Evolutionary conservation across 1,140 invertebrate genomes (phyloP), one percentile per base, ranked within the genome.

Genomic region (Apis laboriosa): DNA sequence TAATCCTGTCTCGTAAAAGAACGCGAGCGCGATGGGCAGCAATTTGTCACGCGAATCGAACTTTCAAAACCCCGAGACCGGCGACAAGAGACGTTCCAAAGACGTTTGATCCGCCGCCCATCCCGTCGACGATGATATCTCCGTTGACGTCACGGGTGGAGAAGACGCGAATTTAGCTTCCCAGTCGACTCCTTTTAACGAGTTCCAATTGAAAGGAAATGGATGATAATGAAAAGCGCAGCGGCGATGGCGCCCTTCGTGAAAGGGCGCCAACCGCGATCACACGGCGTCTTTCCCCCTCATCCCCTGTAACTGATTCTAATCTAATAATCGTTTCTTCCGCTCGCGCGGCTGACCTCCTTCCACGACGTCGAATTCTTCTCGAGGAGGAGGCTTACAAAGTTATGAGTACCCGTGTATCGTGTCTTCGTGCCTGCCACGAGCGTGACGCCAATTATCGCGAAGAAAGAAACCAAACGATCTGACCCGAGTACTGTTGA

Each of bases 141-240:
- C 66, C 21, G 53, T 51, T 67, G 79, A 79, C 66, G 79, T 83
- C 84, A 86, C 15, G 28, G n/a, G 55, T 7, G 34, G 5, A 73
- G 58, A 49, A 80, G 68, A 83, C 49, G 60, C 58, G 43, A 53
- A 24, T 34, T 51, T 58, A 21, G n/a, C 78, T 28, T 0, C 1
- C 4, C 28, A n/a, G 66, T 12, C 43, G 80, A 80, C 34, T 84
- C 58, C 28, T 60, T 71, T 61, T 72, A 86, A 86, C 61, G 73
- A 86, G 85, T 56, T 74, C 71, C 71, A 84, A 87, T 87, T 80
- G 85, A 80, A 77, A 82, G 75, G 82, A 87, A 86, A 87, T 72
- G 81, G 61, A 77, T n/a, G n/a, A 63, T 68, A 76, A 76, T 68
- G 73, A 68, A 81, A 81, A 76, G 63, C 17, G 68, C 17, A 28